phyloP scores from a whole-genome alignment of 1,140 invertebrate genomes.

The Dysdera silvatica region DNA sequence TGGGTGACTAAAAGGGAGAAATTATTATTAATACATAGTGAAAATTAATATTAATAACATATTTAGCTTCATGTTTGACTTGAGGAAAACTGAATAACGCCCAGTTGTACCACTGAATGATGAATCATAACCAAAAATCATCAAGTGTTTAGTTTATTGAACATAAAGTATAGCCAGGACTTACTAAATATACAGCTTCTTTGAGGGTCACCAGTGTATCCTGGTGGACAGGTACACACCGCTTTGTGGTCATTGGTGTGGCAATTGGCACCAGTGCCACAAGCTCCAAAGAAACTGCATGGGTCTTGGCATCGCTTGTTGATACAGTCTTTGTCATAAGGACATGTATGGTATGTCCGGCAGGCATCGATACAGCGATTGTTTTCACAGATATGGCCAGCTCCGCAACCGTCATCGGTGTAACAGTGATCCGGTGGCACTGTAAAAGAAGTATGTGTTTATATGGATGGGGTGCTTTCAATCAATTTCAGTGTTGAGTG shows the following conservation, averaged over 20 bases:
- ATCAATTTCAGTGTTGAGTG: too few relatives aligned
- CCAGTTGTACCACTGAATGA: too few relatives aligned
- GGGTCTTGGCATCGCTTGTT: constrained; percentile 69
- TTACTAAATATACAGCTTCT: constrained; percentile 25
- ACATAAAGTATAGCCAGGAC: neutral
- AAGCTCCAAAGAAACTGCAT: constrained; percentile 62
- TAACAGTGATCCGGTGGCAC: constrained; percentile 48
- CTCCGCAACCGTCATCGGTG: constrained; percentile 58
- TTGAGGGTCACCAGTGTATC: constrained; percentile 48
- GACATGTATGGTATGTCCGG: constrained; percentile 78
- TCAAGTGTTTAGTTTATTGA: neutral
- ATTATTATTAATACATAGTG: too few relatives aligned
- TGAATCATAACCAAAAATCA: neutral
- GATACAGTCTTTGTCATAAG: constrained; percentile 81
- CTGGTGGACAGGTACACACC: constrained; percentile 62
- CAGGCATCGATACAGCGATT: constrained; percentile 49
- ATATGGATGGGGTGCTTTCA: too few relatives aligned
- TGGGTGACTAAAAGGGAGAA: constrained; percentile 7
- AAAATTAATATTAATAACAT: too few relatives aligned
- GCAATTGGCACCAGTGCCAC: constrained; percentile 67
- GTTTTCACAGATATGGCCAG: constrained; percentile 49
- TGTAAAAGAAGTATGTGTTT: constrained; percentile 1
- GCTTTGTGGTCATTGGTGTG: constrained; percentile 60
- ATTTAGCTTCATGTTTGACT: too few relatives aligned
- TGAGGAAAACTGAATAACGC: too few relatives aligned